Percentiles rank a stretch among this genome's conserved stretches.
These are phyloP conservation scores for Promerops cafer DNA, from an alignment of 2,113 vertebrate species.

Conservation along the genomic window DNA sequence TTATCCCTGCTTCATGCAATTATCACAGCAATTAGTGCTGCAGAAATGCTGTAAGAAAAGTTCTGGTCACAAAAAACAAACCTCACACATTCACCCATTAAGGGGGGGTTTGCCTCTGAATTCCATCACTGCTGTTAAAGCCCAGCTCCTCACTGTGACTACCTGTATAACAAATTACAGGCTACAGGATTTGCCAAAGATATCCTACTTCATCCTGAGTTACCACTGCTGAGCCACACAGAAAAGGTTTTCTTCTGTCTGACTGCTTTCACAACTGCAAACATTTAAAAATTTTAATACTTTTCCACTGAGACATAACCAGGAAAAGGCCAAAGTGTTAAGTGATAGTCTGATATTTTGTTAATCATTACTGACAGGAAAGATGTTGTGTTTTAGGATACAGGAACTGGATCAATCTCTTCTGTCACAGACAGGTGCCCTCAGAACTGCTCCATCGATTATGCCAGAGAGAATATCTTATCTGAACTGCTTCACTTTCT, in stretches of 20 bases:
- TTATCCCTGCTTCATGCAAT: neutral
- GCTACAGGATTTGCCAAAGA: neutral
- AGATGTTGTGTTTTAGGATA: neutral
- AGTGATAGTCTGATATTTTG: neutral
- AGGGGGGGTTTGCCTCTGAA: neutral
- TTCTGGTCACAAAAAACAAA: neutral
- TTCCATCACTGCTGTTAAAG: neutral
- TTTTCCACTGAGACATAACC: neutral
- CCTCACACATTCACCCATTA: neutral
- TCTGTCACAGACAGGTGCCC: constrained; percentile 32
- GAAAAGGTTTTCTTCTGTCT: neutral
- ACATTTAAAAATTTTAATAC: neutral
- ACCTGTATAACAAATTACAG: neutral
- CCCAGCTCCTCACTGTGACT: neutral
- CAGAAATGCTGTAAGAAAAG: neutral
- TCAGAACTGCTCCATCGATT: constrained; percentile 14
- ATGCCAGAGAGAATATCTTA: neutral
- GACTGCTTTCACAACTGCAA: neutral
- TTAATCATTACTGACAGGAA: neutral
- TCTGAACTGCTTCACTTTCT: neutral
- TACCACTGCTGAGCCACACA: neutral
- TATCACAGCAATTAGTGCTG: neutral
- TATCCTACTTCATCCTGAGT: neutral
- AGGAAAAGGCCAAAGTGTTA: neutral
- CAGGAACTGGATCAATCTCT: constrained; percentile 21